Base-by-base conservation (phyloP, 1,140 invertebrate species). In the Leucophenga varia region DNA sequence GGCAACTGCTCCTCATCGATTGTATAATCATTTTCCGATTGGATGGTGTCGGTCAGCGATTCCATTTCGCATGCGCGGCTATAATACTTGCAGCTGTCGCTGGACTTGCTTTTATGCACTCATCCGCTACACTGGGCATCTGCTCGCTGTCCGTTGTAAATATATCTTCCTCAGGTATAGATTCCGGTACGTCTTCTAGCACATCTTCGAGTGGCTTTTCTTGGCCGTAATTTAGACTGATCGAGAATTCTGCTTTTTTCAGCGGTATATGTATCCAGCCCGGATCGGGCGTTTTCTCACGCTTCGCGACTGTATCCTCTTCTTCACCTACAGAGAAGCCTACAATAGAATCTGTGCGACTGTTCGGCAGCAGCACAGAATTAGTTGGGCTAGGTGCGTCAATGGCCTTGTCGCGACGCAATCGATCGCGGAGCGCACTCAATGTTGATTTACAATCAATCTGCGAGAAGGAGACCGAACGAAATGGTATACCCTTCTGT, bases 381-480 rank as follows among this genome's bases (percentile, higher is more conserved):
- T 39, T 34, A n/a, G 59, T 55, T 6, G 57, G 54, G 58, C 57
- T 63, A 25, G 59, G 54, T n/a, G 49, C 41, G 14, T 72, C 69
- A 7, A 72, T 55, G 16, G 69, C 52, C 47, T 72, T 72, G 30
- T 72, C 68, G 16, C 64, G 59, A 20, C 64, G 52, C 16, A 73
- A 44, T 7, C 70, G 70, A 69, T 74, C 71, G 38, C 71, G 47
- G 22, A 73, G 49, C 6, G 68, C 72, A 49, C 49, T 60, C 18
- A 74, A 44, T 36, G 72, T 65, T 40, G 70, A 72, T 45, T 68
- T 71, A 57, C 84, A 87, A 64, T 91, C 88, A 31, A 89, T 87
- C 74, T 91, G 89, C 0, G 89, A 89, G 59, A 91, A 91, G 8
- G 89, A 91, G 4, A 89, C 88, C 60, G 88, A 90, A 19, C 89